These are phyloP conservation scores for Psammodynastes pulverulentus DNA, from an alignment of 2,113 vertebrate genomes.

Conservation along the genomic window DNA sequence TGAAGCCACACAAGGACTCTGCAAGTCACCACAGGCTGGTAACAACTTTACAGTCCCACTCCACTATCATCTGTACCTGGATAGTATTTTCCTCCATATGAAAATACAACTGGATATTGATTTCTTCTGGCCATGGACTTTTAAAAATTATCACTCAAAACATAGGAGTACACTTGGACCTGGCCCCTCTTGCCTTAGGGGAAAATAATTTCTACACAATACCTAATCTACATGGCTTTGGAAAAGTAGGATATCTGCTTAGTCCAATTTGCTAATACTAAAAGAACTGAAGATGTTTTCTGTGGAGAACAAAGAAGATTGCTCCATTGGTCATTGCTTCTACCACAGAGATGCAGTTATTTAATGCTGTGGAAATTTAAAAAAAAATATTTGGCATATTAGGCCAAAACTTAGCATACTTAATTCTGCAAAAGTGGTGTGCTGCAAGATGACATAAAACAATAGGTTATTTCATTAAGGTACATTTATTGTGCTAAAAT, in stretches of 20 bases:
- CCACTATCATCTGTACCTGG: background rate
- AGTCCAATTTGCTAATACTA: background rate
- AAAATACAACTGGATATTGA: background rate
- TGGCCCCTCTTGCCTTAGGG: background rate
- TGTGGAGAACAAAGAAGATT: background rate
- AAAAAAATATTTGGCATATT: background rate
- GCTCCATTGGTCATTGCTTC: background rate
- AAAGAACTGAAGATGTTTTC: background rate
- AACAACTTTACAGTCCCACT: conserved; percentile 2
- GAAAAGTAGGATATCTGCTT: background rate
- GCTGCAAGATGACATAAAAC: background rate
- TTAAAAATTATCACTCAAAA: background rate
- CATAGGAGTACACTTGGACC: background rate
- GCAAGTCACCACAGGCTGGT: background rate
- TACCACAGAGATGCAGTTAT: background rate
- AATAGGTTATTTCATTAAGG: background rate
- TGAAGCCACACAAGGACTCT: background rate
- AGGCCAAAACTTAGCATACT: too few relatives aligned
- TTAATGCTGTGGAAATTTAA: background rate
- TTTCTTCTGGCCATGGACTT: background rate
- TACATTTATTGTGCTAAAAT: too few relatives aligned
- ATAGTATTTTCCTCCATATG: background rate
- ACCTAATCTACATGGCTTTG: background rate
- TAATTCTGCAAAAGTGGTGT: background rate
- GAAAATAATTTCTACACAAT: background rate